phyloP scores from a whole-genome alignment of 2,888 invertebrate species.

The Drosophila testacea region DNA sequence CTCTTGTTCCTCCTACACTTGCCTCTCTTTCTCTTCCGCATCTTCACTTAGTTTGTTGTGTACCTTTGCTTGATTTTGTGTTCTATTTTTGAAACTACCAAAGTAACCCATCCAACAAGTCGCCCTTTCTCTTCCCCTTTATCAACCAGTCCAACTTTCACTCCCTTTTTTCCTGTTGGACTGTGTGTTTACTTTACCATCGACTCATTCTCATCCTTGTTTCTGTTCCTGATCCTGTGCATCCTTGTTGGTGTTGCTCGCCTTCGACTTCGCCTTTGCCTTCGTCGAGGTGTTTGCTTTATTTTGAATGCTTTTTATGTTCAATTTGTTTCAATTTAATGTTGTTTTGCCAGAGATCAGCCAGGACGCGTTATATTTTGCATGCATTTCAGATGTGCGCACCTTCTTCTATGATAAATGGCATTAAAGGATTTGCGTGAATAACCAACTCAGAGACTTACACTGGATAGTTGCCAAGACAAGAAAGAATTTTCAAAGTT shows the following conservation, averaged over 20 bases:
- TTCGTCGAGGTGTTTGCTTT: constrained; percentile 73
- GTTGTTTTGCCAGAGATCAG: constrained; percentile 76
- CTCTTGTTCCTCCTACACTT: not conserved
- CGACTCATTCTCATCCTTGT: constrained; percentile 58
- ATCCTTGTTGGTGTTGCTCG: constrained; percentile 5
- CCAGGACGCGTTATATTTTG: constrained; percentile 68
- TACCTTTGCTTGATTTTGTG: constrained; percentile 71
- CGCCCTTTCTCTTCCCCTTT: constrained; percentile 1
- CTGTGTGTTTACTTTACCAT: constrained; percentile 72
- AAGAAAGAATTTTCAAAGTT: constrained; percentile 41
- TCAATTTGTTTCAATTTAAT: constrained; percentile 80
- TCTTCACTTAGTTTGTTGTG: constrained; percentile 49
- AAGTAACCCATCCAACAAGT: constrained; percentile 62
- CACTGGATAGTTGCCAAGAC: constrained; percentile 33
- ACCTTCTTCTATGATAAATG: constrained; percentile 69
- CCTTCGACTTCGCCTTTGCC: constrained; percentile 12
- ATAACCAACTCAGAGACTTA: constrained; percentile 58
- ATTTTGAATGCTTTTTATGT: constrained; percentile 80
- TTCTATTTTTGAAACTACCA: constrained; percentile 57
- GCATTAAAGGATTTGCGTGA: constrained; percentile 78
- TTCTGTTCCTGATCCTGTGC: constrained; percentile 32
- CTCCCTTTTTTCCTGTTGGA: constrained; percentile 45
- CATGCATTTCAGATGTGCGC: constrained; percentile 72
- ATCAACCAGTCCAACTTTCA: constrained; percentile 31
- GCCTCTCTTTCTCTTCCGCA: not conserved